Evolutionary conservation across 2,797 vertebrate species (phyloP), one percentile per base, ranked within the genome.

Genomic region (Perodicticus potto): DNA sequence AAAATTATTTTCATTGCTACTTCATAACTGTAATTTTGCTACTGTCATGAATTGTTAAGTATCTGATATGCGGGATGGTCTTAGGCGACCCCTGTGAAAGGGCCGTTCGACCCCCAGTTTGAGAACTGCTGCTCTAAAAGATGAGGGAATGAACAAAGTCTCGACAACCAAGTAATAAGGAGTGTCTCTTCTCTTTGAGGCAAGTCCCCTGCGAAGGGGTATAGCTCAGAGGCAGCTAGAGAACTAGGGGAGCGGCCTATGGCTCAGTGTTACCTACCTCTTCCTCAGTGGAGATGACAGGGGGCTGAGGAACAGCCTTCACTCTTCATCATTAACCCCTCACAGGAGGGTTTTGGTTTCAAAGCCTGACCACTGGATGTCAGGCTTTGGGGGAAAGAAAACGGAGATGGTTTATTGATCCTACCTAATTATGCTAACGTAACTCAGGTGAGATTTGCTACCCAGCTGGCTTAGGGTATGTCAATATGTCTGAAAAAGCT

Each of bases 401-500:
- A 94, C 3, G 92, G 73, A 95, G 61, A 87, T 22, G 72, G 83
- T 57, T 86, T 94, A 91, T 67, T 76, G 89, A 82, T 12, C 32
- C 67, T 89, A 85, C 84, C 85, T 89, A 78, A 96, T 93, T 82
- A 74, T 37, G 86, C 84, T 86, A 85, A 80, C 11, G 92, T 40
- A 93, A 94, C 63, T 86, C 81, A 93, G n/a, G 76, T 69, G 80
- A 95, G 80, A 89, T 70, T 82, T 97, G 89, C 82, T 92, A 37
- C 82, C 53, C 19, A 1, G 91, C 87, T 43, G 37, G 77, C 16
- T 78, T 85, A 74, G 57, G 55, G 55, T 49, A 63, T 59, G 84
- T 73, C 93, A 89, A 4, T 43, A 63, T 55, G 91, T 87, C 96
- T 91, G 45, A 32, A 45, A 89, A 85, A 19, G 81, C 82, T 82